Evolutionary conservation across 2,888 invertebrate genomes (phyloP).

Genomic region (Campopleginae sp.): DNA sequence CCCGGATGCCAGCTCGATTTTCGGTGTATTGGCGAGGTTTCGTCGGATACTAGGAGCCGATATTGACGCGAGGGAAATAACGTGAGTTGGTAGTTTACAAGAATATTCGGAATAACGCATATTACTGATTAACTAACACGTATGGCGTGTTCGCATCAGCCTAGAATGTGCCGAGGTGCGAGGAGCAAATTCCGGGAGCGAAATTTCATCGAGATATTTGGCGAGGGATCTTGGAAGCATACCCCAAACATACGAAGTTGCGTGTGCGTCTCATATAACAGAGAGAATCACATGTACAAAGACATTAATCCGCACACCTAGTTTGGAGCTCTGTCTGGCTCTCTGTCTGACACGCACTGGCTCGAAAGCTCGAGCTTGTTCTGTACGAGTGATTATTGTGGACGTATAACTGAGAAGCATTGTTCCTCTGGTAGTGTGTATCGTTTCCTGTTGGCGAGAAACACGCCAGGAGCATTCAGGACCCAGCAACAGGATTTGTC

Average conservation of each 20-base stretch:
- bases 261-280: constrained; percentile 55
- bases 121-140: constrained; percentile 37
- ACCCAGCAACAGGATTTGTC: constrained; percentile 51
- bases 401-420: constrained; percentile 42
- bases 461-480: constrained; percentile 31
- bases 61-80: not conserved
- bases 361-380: constrained; percentile 42
- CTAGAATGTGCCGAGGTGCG: constrained; percentile 27
- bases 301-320: constrained; percentile 16
- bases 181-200: constrained; percentile 49
- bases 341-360: constrained; percentile 45
- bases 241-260: constrained; percentile 15
- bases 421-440: constrained; percentile 45
- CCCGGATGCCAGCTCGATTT: not conserved
- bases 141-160: constrained; percentile 11
- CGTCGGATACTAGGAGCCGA: not conserved
- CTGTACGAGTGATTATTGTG: constrained; percentile 54
- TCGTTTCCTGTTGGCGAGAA: constrained; percentile 44
- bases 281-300: constrained; percentile 20
- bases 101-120: constrained; percentile 42
- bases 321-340: not conserved
- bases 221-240: constrained; percentile 2
- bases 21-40: not conserved
- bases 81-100: not conserved
- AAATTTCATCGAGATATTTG: constrained; percentile 48